These are phyloP conservation scores for Perognathus longimembris DNA, from an alignment of 2,113 vertebrate genomes.

Conservation along the genomic window DNA sequence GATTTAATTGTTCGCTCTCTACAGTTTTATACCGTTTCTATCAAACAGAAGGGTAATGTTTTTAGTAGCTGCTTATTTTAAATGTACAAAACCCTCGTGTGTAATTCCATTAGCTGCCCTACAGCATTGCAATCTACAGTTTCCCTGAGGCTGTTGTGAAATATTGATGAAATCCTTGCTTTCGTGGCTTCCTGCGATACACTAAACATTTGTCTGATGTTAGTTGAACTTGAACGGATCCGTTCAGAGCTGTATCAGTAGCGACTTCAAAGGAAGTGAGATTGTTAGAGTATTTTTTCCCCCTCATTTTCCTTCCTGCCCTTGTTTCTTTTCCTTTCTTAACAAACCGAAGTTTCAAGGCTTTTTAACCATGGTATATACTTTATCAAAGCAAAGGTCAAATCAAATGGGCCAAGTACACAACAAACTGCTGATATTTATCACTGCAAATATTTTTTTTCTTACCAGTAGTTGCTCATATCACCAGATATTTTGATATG, in stretches of 20 bases:
- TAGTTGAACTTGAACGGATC: conserved; percentile 90
- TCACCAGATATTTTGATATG: conserved; percentile 57
- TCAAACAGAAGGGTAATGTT: conserved; percentile 90
- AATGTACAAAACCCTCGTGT: conserved; percentile 97
- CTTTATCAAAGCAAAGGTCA: conserved; percentile 85
- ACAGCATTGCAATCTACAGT: conserved; percentile 96
- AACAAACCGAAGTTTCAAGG: conserved; percentile 87
- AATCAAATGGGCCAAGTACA: conserved; percentile 80
- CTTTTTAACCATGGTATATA: conserved; percentile 77
- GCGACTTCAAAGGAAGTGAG: conserved; percentile 89
- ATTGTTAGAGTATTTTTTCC: conserved; percentile 82
- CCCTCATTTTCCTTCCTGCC: conserved; percentile 35
- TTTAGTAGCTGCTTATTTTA: conserved; percentile 95
- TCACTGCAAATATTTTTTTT: conserved; percentile 68
- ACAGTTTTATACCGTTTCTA: conserved; percentile 90
- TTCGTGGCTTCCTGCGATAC: conserved; percentile 92
- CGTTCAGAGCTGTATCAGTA: conserved; percentile 88
- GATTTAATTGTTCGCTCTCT: conserved; percentile 89
- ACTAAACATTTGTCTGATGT: conserved; percentile 93
- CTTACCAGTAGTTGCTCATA: conserved; percentile 55
- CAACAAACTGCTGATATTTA: conserved; percentile 76
- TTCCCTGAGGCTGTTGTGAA: conserved; percentile 98
- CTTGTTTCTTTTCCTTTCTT: conserved; percentile 43
- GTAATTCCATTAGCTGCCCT: conserved; percentile 97
- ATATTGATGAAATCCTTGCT: conserved; percentile 97